Evolutionary conservation across 2,113 vertebrate genomes (phyloP), one percentile per base, ranked within the genome.

Genomic region (Cavia porcellus): DNA sequence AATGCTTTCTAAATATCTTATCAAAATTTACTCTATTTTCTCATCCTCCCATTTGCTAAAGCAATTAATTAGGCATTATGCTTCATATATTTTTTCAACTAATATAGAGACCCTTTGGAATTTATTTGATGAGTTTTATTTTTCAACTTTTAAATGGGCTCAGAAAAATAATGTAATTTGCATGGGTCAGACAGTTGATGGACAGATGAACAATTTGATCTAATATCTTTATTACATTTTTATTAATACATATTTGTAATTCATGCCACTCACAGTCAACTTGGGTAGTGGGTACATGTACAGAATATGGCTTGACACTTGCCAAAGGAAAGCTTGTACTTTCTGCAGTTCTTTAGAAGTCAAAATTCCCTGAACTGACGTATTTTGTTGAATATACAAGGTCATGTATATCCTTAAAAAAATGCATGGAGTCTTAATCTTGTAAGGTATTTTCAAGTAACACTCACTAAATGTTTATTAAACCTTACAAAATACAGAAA

Each of bases 41-140:
- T 42, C 5, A 59, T n/a, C 89, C 42, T 64, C 24, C 42, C 13
- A 28, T 47, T 93, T 86, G 7, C 47, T 91, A 13, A 92, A 92
- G 12, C 47, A 42, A 45, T 70, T 86, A 55, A 59, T 72, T 38
- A 77, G 47, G 3, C 35, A 32, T 79, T 81, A 22, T 47, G 8
- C 22, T 83, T 70, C 28, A 42, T 38, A 68, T 12, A 30, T 61
- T 72, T 61, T 70, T 89, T 93, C 80, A 86, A 8, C 3, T 32
- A 62, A 50, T 64, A 32, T 5, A 70, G 64, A 57, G 82, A 12
- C n/a, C 52, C 30, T 87, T 22, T 59, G 35, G 14, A 28, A 25
- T 66, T 70, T 55, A 91, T 81, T 57, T 90, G 92, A 57, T 72
- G 86, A 22, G 52, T 57, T 92, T 52, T 50, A 70, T 81, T 94